Evolutionary conservation across 1,140 invertebrate species (phyloP).

Genomic region (Drosophila neocordata): DNA sequence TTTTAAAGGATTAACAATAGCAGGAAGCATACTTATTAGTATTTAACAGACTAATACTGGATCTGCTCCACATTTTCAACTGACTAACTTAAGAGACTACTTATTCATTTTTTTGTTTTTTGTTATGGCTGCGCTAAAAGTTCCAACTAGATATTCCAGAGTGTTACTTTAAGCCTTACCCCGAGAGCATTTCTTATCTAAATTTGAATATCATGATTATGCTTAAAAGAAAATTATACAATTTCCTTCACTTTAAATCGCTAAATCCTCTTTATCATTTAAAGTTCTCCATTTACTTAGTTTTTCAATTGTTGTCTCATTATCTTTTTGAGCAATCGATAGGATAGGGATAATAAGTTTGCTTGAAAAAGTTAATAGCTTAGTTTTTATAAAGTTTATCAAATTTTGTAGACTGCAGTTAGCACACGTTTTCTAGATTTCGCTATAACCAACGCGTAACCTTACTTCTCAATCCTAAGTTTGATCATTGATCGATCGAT

Average conservation of each 20-base stretch:
- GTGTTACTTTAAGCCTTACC: constrained; percentile 24
- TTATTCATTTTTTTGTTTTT: background rate
- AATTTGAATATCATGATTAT: background rate
- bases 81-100: constrained; percentile 51
- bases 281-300: too few relatives aligned
- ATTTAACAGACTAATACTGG: constrained; percentile 52
- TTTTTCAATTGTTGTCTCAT: background rate
- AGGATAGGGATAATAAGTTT: background rate
- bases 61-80: constrained; percentile 43
- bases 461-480: background rate
- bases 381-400: constrained; percentile 45
- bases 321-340: constrained; percentile 2
- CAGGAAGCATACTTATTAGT: constrained; percentile 10
- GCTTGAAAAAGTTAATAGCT: constrained; percentile 21
- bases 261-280: too few relatives aligned
- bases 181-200: constrained; percentile 17
- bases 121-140: constrained; percentile 57
- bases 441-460: constrained; percentile 41
- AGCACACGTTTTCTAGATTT: constrained; percentile 22
- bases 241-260: background rate
- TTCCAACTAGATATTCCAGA: constrained; percentile 14
- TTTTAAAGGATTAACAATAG: constrained; percentile 7
- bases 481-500: too few relatives aligned
- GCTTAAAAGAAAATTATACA: constrained; percentile 33
- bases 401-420: constrained; percentile 54